These are phyloP conservation scores for Bufo gargarizans DNA, from an alignment of 2,113 vertebrate species.

Conservation along the genomic window DNA sequence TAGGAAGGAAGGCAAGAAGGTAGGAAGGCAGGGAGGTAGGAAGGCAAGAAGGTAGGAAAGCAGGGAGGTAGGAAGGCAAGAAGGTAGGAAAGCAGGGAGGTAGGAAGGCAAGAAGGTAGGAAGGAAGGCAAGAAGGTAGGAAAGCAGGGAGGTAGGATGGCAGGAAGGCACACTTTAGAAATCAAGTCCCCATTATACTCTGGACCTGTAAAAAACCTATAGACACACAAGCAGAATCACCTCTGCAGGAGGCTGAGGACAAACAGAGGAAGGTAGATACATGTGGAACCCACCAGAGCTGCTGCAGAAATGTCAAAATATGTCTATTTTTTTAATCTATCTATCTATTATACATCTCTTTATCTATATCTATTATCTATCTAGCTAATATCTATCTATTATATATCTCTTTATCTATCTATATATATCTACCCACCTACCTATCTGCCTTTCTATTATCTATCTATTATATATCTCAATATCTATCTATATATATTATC, in stretches of 20 bases:
- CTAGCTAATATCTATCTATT: background rate
- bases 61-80: no score
- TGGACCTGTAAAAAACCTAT: background rate
- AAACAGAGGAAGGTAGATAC: no score
- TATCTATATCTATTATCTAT: background rate
- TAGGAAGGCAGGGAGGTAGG: no score
- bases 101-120: slow-evolving; percentile 71
- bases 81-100: no score
- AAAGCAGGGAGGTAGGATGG: background rate
- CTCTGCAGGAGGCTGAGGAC: background rate
- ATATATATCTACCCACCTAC: background rate
- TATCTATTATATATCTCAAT: background rate
- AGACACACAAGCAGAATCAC: background rate
- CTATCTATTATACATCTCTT: background rate
- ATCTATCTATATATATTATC: background rate
- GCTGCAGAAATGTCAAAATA: background rate
- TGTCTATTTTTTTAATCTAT: background rate
- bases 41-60: no score
- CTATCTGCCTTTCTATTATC: background rate
- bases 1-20: no score
- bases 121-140: background rate
- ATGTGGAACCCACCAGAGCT: background rate
- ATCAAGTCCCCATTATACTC: slow-evolving; percentile 17
- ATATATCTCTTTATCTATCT: background rate
- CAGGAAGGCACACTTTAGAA: slow-evolving; percentile 70